Percentiles rank a stretch among this genome's conserved stretches.
Conservation (phyloP, 2,113 vertebrate genomes). For the Danio rerio region GRCz12tu NC_133200.1:17229001-17229500, state of each 20-base stretch:
- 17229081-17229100: too few species aligned
- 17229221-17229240: background rate
- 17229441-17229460: conserved; percentile 13
- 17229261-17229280: conserved; percentile 4
- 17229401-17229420: background rate
- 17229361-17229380: background rate
- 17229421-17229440: background rate
- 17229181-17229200: background rate
- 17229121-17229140: too few species aligned
- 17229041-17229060: too few species aligned
- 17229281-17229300: background rate
- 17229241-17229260: background rate
- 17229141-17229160: too few species aligned
- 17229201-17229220: background rate
- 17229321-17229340: conserved; percentile 11
- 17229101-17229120: too few species aligned
- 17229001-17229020: too few species aligned
- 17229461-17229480: background rate
- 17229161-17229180: background rate
- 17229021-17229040: too few species aligned
- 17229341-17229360: background rate
- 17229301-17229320: background rate
- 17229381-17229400: background rate
- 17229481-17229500: background rate
- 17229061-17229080: too few species aligned